Conservation (phyloP, 2,888 invertebrate species). For the Acrocera orbiculus region DNA sequence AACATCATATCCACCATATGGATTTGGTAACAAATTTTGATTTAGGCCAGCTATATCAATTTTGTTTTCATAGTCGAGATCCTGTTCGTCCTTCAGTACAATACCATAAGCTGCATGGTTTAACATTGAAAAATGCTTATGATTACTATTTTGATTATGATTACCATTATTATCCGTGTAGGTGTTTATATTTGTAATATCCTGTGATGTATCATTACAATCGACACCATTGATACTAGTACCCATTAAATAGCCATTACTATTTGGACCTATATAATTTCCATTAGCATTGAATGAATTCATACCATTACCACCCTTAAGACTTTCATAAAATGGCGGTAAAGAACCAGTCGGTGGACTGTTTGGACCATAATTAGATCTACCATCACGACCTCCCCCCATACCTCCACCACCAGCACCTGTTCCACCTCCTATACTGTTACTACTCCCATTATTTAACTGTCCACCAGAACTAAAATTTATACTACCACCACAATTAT, state of each 20-base stretch:
- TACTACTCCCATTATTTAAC: constrained; percentile 39
- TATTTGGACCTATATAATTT: constrained; percentile 42
- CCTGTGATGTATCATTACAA: constrained; percentile 45
- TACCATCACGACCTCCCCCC: constrained; percentile 59
- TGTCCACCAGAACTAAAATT: constrained; percentile 24
- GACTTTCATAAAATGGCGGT: constrained; percentile 76
- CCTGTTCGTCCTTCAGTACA: constrained; percentile 63
- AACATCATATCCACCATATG: constrained; percentile 45
- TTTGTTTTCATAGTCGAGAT: constrained; percentile 57
- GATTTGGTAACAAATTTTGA: constrained; percentile 31
- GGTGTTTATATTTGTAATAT: constrained; percentile 16
- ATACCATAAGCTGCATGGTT: constrained; percentile 66
- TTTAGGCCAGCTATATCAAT: constrained; percentile 37
- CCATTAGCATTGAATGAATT: constrained; percentile 49
- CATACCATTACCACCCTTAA: constrained; percentile 58
- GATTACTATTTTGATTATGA: constrained; percentile 9
- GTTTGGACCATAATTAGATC: constrained; percentile 72
- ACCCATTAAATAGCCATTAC: constrained; percentile 50
- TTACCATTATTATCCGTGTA: constrained; percentile 26
- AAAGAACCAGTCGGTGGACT: constrained; percentile 74
- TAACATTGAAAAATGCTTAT: constrained; percentile 58
- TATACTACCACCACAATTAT: constrained; percentile 27
- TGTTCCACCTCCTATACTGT: constrained; percentile 37
- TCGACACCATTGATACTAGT: constrained; percentile 29
- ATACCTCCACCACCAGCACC: constrained; percentile 57